Percentiles rank a stretch among this genome's conserved stretches.
These are phyloP conservation scores for Mormyrops attenuatus DNA, from an alignment of 2,797 vertebrate species.

Conservation along the genomic window DNA sequence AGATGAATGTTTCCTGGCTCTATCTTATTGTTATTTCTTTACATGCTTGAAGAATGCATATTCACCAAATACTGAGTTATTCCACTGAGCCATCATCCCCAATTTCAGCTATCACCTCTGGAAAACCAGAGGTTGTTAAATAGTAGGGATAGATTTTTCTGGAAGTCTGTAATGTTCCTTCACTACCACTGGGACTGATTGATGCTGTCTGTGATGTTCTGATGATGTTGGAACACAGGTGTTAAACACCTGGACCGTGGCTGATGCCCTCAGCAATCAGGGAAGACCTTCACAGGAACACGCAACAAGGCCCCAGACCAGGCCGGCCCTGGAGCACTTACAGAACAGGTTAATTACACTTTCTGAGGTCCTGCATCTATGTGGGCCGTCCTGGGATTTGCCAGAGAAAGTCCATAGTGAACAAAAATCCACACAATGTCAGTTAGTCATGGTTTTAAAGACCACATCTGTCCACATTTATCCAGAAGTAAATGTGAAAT, in stretches of 20 bases:
- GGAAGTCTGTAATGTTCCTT: not conserved
- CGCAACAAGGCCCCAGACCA: not conserved
- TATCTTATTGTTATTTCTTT: not conserved
- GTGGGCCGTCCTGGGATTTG: not conserved
- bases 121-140: not conserved
- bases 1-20: not conserved
- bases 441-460: not conserved
- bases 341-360: not conserved
- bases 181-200: not conserved
- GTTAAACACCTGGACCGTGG: not conserved
- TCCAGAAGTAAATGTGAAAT: not conserved
- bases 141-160: not conserved
- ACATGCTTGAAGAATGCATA: not conserved
- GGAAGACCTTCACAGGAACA: not conserved
- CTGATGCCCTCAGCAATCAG: not conserved
- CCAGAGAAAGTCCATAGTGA: not conserved
- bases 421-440: not conserved
- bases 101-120: not conserved
- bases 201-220: not conserved
- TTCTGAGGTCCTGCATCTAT: not conserved
- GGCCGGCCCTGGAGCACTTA: not conserved
- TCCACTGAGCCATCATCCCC: not conserved
- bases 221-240: not conserved
- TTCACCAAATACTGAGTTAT: not conserved
- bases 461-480: not conserved